A percentile compares a stretch with the other conserved stretches of the same genome.
These are phyloP conservation scores for Ophion slaviceki DNA, from an alignment of 2,888 invertebrate genomes.

Conservation along the genomic window DNA sequence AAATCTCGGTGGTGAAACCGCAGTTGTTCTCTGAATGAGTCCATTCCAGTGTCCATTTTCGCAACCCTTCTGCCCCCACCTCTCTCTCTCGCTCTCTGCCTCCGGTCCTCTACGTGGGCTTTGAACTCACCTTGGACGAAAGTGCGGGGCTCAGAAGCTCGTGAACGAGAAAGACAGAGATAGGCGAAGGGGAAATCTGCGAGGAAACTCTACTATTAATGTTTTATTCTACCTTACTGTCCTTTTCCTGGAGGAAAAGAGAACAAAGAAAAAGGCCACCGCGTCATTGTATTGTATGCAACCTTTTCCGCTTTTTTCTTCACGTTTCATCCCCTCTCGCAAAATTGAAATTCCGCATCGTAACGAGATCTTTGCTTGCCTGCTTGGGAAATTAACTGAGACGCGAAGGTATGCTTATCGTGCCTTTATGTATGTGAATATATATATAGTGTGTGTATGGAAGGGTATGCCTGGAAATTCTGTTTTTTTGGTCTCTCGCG, in stretches of 20 bases:
- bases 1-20: conserved; percentile 54
- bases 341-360: background rate
- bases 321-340: background rate
- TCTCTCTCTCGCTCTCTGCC: conserved; percentile 23
- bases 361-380: background rate
- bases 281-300: background rate
- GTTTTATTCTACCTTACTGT: conserved; percentile 15
- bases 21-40: conserved; percentile 65
- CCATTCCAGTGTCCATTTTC: conserved; percentile 70
- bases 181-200: conserved; percentile 5
- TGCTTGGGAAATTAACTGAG: background rate
- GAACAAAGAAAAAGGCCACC: background rate
- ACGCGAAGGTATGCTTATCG: background rate
- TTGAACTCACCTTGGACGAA: conserved; percentile 35
- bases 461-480: too few species aligned
- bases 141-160: conserved; percentile 34
- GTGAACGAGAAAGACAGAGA: background rate
- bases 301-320: background rate
- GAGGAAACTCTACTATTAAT: conserved; percentile 48
- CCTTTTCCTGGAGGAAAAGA: conserved; percentile 3
- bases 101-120: conserved; percentile 17
- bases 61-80: conserved; percentile 37
- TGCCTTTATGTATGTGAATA: background rate
- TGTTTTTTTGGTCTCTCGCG: too few species aligned
- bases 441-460: background rate